Percentiles rank a stretch among this genome's conserved stretches.
Conservation (phyloP, 1,140 invertebrate genomes). For the Araneus ventricosus region DNA sequence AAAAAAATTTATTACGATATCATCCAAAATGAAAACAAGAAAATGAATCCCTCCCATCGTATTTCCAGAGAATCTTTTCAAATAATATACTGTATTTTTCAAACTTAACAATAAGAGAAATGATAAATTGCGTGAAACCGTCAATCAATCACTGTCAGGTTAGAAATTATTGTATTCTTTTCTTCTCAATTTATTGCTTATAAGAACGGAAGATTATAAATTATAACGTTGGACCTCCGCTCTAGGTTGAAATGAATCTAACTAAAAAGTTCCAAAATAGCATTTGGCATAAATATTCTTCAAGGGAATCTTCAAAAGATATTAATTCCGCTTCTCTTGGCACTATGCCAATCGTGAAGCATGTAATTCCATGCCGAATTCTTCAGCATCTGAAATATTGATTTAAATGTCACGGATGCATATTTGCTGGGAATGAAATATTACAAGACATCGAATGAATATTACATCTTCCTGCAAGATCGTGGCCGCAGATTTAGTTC, state of each 20-base stretch:
- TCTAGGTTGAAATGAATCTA: slow-evolving; percentile 1
- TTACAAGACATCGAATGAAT: slow-evolving; percentile 39
- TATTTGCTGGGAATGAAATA: slow-evolving; percentile 38
- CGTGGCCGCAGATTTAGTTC: not conserved
- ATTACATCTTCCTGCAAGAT: slow-evolving; percentile 6
- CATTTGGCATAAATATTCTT: slow-evolving; percentile 41
- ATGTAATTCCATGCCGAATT: slow-evolving; percentile 37
- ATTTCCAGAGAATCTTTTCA: not conserved
- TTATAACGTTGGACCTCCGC: not conserved
- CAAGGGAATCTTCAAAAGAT: slow-evolving; percentile 16
- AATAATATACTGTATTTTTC: not conserved
- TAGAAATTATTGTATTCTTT: slow-evolving; percentile 34
- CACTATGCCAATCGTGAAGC: slow-evolving; percentile 20
- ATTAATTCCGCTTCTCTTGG: slow-evolving; percentile 31
- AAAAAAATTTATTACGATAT: not conserved
- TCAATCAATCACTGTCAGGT: slow-evolving; percentile 20
- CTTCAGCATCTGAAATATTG: slow-evolving; percentile 35
- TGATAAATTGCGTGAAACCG: not conserved
- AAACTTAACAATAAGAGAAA: not conserved
- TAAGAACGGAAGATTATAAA: slow-evolving; percentile 21
- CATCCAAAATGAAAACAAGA: not conserved
- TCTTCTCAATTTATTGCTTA: slow-evolving; percentile 40
- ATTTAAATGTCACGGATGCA: slow-evolving; percentile 36
- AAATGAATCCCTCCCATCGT: not conserved
- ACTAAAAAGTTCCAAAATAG: not conserved